phyloP scores from a whole-genome alignment of 2,797 vertebrate species.

The Lerista edwardsae region DNA sequence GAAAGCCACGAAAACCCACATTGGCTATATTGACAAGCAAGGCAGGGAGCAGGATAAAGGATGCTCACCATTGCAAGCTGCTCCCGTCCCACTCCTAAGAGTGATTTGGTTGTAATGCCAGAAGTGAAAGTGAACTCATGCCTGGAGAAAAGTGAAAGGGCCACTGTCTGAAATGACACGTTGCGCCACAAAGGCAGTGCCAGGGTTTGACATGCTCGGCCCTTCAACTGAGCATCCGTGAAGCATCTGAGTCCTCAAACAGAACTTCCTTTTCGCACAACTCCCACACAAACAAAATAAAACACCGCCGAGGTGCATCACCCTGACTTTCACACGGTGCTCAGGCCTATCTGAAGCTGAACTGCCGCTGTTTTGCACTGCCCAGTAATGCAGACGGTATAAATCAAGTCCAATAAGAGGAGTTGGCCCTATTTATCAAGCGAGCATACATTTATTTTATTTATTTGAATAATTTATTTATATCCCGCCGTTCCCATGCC shows the following conservation, averaged over 20 bases:
- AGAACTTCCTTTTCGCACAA: background rate
- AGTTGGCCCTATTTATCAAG: background rate
- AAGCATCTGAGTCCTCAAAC: slow-evolving; percentile 4
- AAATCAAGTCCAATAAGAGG: background rate
- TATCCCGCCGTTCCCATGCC: too few species aligned
- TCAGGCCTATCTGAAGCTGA: background rate
- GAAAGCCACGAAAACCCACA: background rate
- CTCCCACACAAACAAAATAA: background rate
- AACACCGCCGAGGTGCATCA: background rate
- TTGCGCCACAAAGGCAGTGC: background rate
- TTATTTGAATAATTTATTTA: too few species aligned
- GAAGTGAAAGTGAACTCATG: background rate
- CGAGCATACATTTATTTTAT: background rate
- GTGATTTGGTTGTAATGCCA: background rate
- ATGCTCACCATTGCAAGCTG: background rate
- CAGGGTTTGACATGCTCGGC: background rate
- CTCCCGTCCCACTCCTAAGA: background rate
- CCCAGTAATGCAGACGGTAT: background rate
- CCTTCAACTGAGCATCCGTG: background rate
- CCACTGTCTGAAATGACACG: background rate
- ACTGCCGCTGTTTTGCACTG: slow-evolving; percentile 2
- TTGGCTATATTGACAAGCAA: background rate
- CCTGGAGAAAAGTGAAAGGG: slow-evolving; percentile 5
- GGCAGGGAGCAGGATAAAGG: background rate
- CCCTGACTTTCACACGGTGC: background rate